Base-by-base conservation (phyloP, 2,888 invertebrate species). In the Drosophila pseudotakahashii region DNA sequence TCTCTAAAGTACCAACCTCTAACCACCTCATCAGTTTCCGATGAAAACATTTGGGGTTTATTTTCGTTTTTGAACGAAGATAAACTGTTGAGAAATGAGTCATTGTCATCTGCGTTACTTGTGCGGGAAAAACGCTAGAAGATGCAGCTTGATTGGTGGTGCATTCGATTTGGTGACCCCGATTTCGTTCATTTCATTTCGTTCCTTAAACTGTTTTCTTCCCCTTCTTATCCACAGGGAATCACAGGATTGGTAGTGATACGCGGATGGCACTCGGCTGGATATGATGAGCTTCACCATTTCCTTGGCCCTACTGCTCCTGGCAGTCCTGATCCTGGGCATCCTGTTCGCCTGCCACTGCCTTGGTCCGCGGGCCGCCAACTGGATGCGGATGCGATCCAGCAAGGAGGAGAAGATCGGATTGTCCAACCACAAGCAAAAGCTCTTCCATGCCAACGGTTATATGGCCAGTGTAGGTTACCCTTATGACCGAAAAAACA, bases 401-500 rank as follows among this genome's bases (percentile, higher is more conserved):
- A 92, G 90, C 78, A 91, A 91, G 54, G 92, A 92, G 75, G 92
- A 92, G 68, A 92, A 92, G 80, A 92, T 92, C 75, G 91, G 92
- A 2, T 72, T 92, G 42, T 92, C 92, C 23, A 91, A 92, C 51
- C 91, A 91, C 32, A 92, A 91, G 75, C 91, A 91, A 58, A 92
- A 92, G 77, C 89, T 94, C 66, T 95, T 94, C 85, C 94, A 94
- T 88, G 94, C 94, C 26, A 95, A 95, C 84, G 95, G 95, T 77
- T 94, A 94, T 89, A 92, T 95, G 93, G 95, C 95, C 90, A 93
- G 93, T 91, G 73, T 77, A 19, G 72, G 73, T 81, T 26, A 26
- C 26, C 5, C 4, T 26, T 26, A 1, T 3, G 30, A 32, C 32
- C 34, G 34, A 34, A 34, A 34, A 34, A 34, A 34, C 11, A 11